Evolutionary conservation across 2,113 vertebrate species (phyloP), one percentile per base, ranked within the genome.

Genomic region (Heliornis fulica): DNA sequence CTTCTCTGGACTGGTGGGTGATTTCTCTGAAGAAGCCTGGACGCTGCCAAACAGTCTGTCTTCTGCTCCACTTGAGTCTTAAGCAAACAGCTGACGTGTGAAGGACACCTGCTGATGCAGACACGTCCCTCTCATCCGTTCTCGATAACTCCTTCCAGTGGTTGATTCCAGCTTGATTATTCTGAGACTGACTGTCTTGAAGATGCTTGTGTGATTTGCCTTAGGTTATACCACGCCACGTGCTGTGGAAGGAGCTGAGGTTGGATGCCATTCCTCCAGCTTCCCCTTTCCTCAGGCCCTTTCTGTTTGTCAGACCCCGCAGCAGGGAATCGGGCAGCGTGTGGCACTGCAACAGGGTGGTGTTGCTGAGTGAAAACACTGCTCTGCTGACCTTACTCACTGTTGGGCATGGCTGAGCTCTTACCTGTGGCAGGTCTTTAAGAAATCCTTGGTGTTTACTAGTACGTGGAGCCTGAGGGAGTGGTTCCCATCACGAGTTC

Each of bases 261-360:
- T 4, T n/a, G 16, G 45, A 21, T 21, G 13, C 7, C 11, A 17
- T 26, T 54, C 28, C 29, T 48, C 6, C 50, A 41, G 10, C 32
- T 61, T 65, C 51, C 10, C 2, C 10, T 70, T 22, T 18, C 16
- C 41, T 11, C 50, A 34, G 29, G 32, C 29, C 31, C 28, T 43
- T 51, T 9, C 23, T 25, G 38, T 25, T 51, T 1, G 2, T 17
- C 38, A 28, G 60, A 14, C 25, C 12, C 45, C 34, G 43, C 28
- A 10, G 15, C 2, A 0, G 9, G 34, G 32, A 7, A 34, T 48
- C 41, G 15, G 20, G 11, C 6, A 15, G 29, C 80, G 2, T 10
- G 21, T 40, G 36, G 72, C 13, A 6, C 26, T 20, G 45, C 5
- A n/a, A 19, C 16, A 15, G 53, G 28, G 32, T 34, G 21, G 14